Evolutionary conservation across 2,888 invertebrate species (phyloP), one percentile per base, ranked within the genome.

Genomic region (Uloborus plumipes): DNA sequence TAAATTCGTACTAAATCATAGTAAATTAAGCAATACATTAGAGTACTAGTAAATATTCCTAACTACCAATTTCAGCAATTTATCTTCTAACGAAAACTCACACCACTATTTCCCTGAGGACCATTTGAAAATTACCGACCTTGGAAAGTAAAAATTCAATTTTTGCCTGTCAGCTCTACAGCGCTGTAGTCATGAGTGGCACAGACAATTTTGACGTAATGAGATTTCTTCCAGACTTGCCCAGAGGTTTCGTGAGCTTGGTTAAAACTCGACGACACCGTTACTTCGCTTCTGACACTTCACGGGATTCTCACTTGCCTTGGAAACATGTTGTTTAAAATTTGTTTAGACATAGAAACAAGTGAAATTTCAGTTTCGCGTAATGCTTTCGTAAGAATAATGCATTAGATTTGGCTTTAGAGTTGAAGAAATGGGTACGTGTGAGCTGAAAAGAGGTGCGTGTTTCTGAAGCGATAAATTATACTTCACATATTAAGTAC

Each of bases 121-220:
- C 15, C 20, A 20, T 20, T 16, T 6, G 55, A 18, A n/a, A 55
- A 9, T 55, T 0, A 55, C n/a, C 18, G 20, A 16, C 53, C 66
- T 26, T 31, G 18, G 67, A 22, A 14, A 61, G 9, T 59, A 75
- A 81, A 74, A 81, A 74, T 74, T 81, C 26, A 81, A 70, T 81
- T 81, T 70, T 69, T 70, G 69, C 69, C 74, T 73, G 79, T 73
- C 69, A 61, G 16, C 67, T 31, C 6, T 26, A 53, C 51, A 50
- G 18, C 22, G 18, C 22, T 69, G 74, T 39, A 39, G 7, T 39
- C 51, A 39, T 80, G 69, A 80, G 73, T 69, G 74, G 69, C 74
- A 74, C 31, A 70, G 39, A 53, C 80, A 58, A 80, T 80, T 80
- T 39, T 64, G 59, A 47, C 31, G 55, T 81, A 81, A 81, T 81